A percentile compares a stretch with the other conserved stretches of the same genome.
Evolutionary conservation across 2,797 vertebrate genomes (phyloP).

Genomic region (Rhodeus uyekii): DNA sequence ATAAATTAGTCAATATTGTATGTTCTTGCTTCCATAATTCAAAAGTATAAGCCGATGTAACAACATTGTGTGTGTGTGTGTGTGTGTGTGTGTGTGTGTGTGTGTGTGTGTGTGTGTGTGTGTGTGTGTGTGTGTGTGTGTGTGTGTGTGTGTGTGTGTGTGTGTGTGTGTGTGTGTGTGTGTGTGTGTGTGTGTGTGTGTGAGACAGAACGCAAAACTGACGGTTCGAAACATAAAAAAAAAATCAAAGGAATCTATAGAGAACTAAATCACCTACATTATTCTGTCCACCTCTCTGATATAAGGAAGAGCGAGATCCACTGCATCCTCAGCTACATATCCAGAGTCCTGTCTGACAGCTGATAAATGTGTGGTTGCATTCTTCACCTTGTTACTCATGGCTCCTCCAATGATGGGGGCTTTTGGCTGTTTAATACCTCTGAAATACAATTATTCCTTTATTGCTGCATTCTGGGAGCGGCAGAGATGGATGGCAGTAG

Average conservation of each 20-base stretch:
- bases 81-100: neutral
- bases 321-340: slow-evolving; percentile 17
- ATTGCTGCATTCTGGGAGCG: slow-evolving; percentile 56
- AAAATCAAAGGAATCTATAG: slow-evolving; percentile 3
- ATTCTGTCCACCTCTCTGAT: slow-evolving; percentile 1
- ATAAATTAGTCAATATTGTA: too few relatives aligned
- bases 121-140: neutral
- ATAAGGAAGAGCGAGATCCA: slow-evolving; percentile 5
- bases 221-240: too few relatives aligned
- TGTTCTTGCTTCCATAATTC: too few relatives aligned
- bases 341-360: slow-evolving; percentile 66
- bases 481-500: slow-evolving; percentile 77
- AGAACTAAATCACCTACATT: slow-evolving; percentile 7
- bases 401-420: slow-evolving; percentile 67
- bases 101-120: neutral
- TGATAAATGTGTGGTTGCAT: slow-evolving; percentile 71
- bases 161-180: neutral
- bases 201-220: too few relatives aligned
- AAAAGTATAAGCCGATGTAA: too few relatives aligned
- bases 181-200: too few relatives aligned
- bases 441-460: slow-evolving; percentile 78
- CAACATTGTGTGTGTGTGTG: neutral
- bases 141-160: neutral
- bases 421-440: slow-evolving; percentile 75
- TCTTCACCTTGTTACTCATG: slow-evolving; percentile 73